Base-by-base conservation (phyloP, 2,888 invertebrate genomes). In the Gasteruption jaculator region DNA sequence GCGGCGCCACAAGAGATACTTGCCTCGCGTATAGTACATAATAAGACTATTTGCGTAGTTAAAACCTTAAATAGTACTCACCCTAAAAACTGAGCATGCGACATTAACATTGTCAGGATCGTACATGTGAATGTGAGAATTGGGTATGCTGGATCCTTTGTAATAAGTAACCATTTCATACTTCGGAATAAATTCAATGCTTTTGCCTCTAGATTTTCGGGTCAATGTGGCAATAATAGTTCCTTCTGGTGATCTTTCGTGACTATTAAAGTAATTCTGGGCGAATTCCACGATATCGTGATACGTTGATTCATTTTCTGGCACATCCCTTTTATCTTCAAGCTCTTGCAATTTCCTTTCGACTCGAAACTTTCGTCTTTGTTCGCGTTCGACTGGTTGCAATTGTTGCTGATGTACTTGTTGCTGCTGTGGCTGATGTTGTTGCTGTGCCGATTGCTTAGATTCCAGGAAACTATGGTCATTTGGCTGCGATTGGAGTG, bases 81-180 rank as follows among this genome's bases (percentile, higher is more conserved):
- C 92, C 72, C 91, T 81, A 71, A 94, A 95, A 50, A 92, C 86
- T 50, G 81, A 85, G 60, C 93, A 91, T 4, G 94, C 91, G 1
- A 91, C 80, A 35, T 86, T 83, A 24, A 93, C 83, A 68, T 94
- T 94, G 67, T 94, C 93, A 0, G 93, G 91, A 73, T 95, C 94
- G 66, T 93, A 92, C 76, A 95, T 82, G 61, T 92, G 92, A 58
- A 95, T 86, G 71, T 94, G 94, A 0, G 94, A 93, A 37, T 88
- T 91, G 1, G 92, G 90, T 54, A 95, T 94, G 43, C 85, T 83
- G 60, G 86, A 87, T 29, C 85, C 86, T 64, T 91, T 88, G 65
- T 89, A 88, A 67, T 86, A 94, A 0, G 84, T 85, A 15, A 93
- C 83, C 92, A 95, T 93, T 68, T 95, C 93, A 60, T 89, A 87